These are phyloP conservation scores for Neocrepidodera transversa DNA, from an alignment of 2,888 invertebrate species.

Conservation along the genomic window DNA sequence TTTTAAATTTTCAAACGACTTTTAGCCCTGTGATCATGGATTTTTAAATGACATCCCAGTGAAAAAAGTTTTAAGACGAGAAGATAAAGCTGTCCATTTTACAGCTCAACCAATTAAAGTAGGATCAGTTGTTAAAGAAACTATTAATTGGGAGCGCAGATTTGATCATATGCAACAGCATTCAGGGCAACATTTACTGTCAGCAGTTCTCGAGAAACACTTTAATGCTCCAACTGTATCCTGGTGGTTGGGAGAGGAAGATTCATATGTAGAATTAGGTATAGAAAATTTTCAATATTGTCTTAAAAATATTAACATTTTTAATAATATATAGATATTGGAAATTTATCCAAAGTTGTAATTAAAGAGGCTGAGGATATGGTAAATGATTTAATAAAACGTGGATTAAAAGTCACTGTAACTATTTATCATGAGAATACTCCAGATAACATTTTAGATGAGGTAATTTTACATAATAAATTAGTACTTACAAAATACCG, in stretches of 20 bases:
- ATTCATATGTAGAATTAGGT: slow-evolving; percentile 75
- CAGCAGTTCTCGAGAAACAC: slow-evolving; percentile 76
- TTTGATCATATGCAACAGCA: slow-evolving; percentile 94
- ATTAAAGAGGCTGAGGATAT: slow-evolving; percentile 66
- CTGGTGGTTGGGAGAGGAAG: slow-evolving; percentile 83
- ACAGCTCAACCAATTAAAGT: slow-evolving; percentile 66
- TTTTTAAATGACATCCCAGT: slow-evolving; percentile 72
- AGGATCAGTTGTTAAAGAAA: slow-evolving; percentile 70
- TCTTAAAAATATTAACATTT: too few relatives aligned
- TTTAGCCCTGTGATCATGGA: slow-evolving; percentile 80
- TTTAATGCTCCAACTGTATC: slow-evolving; percentile 75
- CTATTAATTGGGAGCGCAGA: slow-evolving; percentile 77
- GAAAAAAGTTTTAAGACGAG: slow-evolving; percentile 72
- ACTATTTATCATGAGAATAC: slow-evolving; percentile 69
- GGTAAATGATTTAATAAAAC: slow-evolving; percentile 74
- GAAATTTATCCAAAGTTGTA: slow-evolving; percentile 63
- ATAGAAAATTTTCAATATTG: too few relatives aligned
- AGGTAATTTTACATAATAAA: slow-evolving; percentile 45
- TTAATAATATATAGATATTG: slow-evolving; percentile 64
- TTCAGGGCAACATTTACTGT: slow-evolving; percentile 85
- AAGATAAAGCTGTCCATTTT: slow-evolving; percentile 77
- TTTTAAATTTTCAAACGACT: too few relatives aligned
- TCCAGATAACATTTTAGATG: slow-evolving; percentile 59
- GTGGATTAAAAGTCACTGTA: slow-evolving; percentile 69
- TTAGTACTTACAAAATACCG: too few relatives aligned